phyloP scores from a whole-genome alignment of 1,140 invertebrate genomes.

The Pseudomyrmex flavicornis region DNA sequence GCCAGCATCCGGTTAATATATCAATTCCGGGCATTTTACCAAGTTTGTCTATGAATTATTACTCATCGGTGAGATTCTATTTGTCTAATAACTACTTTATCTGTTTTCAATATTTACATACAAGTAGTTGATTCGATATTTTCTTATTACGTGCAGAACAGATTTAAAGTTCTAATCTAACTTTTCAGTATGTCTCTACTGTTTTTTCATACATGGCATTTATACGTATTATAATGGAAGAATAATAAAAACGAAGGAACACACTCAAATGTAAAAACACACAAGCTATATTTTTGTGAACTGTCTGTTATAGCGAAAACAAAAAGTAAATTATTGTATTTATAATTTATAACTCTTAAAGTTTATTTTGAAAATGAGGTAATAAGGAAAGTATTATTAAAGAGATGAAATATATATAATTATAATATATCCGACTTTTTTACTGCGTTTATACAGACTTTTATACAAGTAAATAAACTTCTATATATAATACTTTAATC shows the following conservation, averaged over 20 bases:
- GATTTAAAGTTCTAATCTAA: background rate
- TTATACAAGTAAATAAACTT: no score
- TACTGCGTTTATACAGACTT: no score
- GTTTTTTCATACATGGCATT: conserved; percentile 48
- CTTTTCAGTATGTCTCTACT: conserved; percentile 43
- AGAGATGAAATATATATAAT: no score
- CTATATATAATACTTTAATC: no score
- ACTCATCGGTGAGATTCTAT: conserved; percentile 26
- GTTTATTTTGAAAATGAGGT: no score
- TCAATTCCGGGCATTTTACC: conserved; percentile 37
- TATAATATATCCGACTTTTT: no score
- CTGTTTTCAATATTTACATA: background rate
- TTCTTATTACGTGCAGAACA: background rate
- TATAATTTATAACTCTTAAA: no score
- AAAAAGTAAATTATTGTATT: no score
- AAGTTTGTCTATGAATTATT: conserved; percentile 39
- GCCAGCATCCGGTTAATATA: conserved; percentile 26
- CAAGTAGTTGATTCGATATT: background rate
- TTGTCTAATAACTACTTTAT: background rate
- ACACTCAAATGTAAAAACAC: background rate
- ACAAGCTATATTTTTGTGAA: conserved; percentile 5
- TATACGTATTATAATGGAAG: conserved; percentile 31
- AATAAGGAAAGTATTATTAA: no score
- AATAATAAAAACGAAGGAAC: background rate
- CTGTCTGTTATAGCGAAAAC: no score